Base-by-base conservation (phyloP, 1,140 invertebrate species). In the Acromyrmex echinatior region DNA sequence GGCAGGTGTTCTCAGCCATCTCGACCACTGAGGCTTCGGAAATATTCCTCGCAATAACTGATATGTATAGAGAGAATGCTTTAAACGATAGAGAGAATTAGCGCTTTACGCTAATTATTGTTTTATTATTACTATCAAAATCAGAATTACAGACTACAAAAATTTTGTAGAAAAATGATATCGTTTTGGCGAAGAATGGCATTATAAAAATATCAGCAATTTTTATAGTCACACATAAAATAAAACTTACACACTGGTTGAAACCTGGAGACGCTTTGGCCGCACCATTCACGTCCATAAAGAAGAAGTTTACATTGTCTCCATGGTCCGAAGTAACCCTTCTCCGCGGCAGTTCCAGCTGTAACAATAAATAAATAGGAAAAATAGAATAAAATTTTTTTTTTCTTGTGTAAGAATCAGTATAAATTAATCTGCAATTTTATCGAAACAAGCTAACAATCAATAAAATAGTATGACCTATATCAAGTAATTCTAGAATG, bases 281-380 rank as follows among this genome's bases (percentile, higher is more conserved):
- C 98, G 92, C 98, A 98, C 95, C 97, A 97, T 94, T 98, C 97
- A 87, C 97, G 96, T 94, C 97, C 97, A 95, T 98, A 98, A 16
- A 97, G 95, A 86, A 98, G 95, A 90, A 97, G 96, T 95, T 98
- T 98, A 96, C 98, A 98, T 71, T 97, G 97, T 88, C 97, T 97
- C 97, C 98, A 98, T 92, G 97, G 98, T 87, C 98, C 97, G 93
- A 98, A 98, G 95, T 98, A 98, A 66, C 98, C 98, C 86, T 96
- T 96, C 93, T 98, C 98, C 84, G 95, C 96, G 77, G 95, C 96
- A 74, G 96, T 94, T 81, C 96, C 96, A 90, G 96, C 97, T 97
- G 95, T 35, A 96, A 96, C 62, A 87, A 89, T 84, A 21, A 21
- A 92, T 85, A 88, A 89, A 35, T 18, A 58, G 9, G 49, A 62